Evolutionary conservation across 2,797 vertebrate genomes (phyloP), one percentile per base, ranked within the genome.

Genomic region (Mionectes olivaceus): DNA sequence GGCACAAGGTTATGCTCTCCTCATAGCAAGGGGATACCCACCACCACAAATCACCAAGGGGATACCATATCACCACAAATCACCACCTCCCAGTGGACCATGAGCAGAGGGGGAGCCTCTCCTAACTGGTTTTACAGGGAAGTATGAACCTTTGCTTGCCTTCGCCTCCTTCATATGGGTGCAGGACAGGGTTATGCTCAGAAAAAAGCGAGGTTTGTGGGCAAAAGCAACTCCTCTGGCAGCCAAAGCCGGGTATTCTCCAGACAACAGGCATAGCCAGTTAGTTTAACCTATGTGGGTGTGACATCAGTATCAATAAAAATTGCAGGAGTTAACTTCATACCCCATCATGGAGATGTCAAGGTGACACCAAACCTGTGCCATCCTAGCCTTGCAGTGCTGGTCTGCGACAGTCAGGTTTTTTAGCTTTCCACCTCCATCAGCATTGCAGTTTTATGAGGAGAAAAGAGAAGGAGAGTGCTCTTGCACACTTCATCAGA

Each of bases 151-250:
- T 50, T 32, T 61, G 24, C 17, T 11, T 2, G 5, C 28, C 69
- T 56, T 71, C 59, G 55, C 11, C 18, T n/a, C 30, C 22, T 57
- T 86, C 30, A 23, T 47, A 33, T 0, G 1, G 5, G 7, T 50
- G 25, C 52, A 63, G 30, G 64, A 46, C 25, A 67, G n/a, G 10
- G 17, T 24, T 1, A 4, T 56, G 28, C 17, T 60, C 33, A 67
- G 56, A 60, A 87, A 27, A 70, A 9, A 30, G 7, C 0, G 0
- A 47, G 0, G 0, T 61, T 23, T 55, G 12, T 24, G n/a, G 5
- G 5, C 32, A 25, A 22, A 76, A 50, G 24, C 0, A 4, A 22
- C 50, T 78, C 25, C 28, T 57, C 46, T 65, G 30, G n/a, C 65
- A 81, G 75, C 12, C 0, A 1, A 64, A 50, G 39, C 35, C 8